phyloP scores from a whole-genome alignment of 2,797 vertebrate genomes.

The Gephyroberyx darwinii region DNA sequence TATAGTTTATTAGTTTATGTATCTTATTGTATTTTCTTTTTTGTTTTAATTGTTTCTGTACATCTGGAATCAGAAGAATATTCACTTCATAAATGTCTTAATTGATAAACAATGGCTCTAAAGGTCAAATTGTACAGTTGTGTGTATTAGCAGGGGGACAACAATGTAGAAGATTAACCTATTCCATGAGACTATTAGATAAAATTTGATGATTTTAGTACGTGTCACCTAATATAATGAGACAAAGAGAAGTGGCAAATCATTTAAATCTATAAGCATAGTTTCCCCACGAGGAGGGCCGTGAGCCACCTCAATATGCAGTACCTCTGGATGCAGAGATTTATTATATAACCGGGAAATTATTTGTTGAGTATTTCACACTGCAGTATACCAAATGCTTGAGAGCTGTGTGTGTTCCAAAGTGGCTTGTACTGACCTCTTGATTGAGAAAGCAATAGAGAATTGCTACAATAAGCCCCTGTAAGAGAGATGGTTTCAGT shows the following conservation, averaged over 20 bases:
- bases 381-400: background rate
- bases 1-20: background rate
- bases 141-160: background rate
- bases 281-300: no score
- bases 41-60: no score
- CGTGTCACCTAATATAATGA: no score
- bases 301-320: no score
- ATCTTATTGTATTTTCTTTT: background rate
- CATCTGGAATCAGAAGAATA: background rate
- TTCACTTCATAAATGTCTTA: background rate
- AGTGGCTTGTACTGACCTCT: constrained; percentile 76
- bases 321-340: background rate
- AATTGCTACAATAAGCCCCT: constrained; percentile 83
- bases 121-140: background rate
- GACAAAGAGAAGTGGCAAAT: no score
- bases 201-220: no score
- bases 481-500: constrained; percentile 46
- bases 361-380: constrained; percentile 3
- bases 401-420: background rate
- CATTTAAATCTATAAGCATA: no score
- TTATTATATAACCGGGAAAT: constrained; percentile 24
- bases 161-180: no score
- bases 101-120: background rate
- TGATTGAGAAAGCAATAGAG: constrained; percentile 87
- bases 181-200: no score